Base-by-base conservation (phyloP, 2,797 vertebrate species). In the Pseudomugil tenellus region DNA sequence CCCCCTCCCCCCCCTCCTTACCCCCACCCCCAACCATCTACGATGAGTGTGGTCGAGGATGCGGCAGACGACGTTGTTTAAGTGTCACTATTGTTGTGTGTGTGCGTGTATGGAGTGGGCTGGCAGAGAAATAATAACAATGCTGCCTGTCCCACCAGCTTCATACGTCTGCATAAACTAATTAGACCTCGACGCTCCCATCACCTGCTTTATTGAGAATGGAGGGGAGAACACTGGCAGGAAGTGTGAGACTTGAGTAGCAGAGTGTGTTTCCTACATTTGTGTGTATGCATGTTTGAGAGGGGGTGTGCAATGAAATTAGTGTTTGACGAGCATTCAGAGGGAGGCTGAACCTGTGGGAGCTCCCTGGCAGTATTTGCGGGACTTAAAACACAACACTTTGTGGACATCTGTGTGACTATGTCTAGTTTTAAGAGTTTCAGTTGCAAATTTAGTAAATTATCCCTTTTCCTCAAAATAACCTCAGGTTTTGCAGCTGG, bases 91-190 rank as follows among this genome's bases (percentile, higher is more conserved):
- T 76, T 83, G 70, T 66, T 83, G 80, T 76, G 69, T 76, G 71
- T 77, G 79, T 84, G 71, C 67, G 62, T 71, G 80, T 76, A 76
- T 81, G 77, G 3, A 17, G 71, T 84, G 81, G 86, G 89, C 85
- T 90, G 92, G 83, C 70, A 84, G 92, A 90, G 94, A 95, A 96
- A 96, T 95, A 96, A 97, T 97, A 97, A 96, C 94, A 95, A 94
- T 85, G 21, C 92, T 91, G 95, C 92, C 93, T 95, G 94, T 95
- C 95, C 94, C 93, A 94, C 94, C 93, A 95, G 94, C 95, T 95
- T 95, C 93, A 95, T 94, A 94, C 84, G 82, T 95, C 88, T 93
- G 93, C 91, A 93, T 95, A 96, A 98, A 98, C 95, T 93, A 91
- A 96, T 98, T 97, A 97, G 93, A 93, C 93, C 89, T 75, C 80